Evolutionary conservation across 2,888 invertebrate genomes (phyloP).

Genomic region (Lepidochrysops patricia): DNA sequence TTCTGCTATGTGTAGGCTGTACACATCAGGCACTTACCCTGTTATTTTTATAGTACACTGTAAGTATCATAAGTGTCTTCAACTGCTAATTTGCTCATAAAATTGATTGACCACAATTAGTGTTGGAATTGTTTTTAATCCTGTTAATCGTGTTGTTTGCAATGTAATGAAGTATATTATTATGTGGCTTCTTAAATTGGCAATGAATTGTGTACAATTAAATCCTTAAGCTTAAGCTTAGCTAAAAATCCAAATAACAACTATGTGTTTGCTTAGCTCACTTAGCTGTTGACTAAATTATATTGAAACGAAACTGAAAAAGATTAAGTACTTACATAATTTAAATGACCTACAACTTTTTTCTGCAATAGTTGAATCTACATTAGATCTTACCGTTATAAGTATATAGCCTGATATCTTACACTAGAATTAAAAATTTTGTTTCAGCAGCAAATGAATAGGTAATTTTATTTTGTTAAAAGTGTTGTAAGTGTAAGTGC

Average conservation of each 20-base stretch:
- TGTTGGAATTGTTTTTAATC: slow-evolving; percentile 20
- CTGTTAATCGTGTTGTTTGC: slow-evolving; percentile 1
- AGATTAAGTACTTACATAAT: too few relatives aligned
- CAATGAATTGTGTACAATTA: background rate
- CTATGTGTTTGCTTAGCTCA: too few relatives aligned
- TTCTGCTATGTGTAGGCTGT: slow-evolving; percentile 25
- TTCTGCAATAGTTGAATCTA: too few relatives aligned
- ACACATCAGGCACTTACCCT: slow-evolving; percentile 24
- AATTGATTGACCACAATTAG: slow-evolving; percentile 27
- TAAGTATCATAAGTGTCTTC: slow-evolving; percentile 23
- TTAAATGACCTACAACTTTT: too few relatives aligned
- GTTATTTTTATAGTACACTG: slow-evolving; percentile 28
- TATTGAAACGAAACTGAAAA: too few relatives aligned
- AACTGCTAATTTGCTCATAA: slow-evolving; percentile 23
- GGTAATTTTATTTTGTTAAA: too few relatives aligned
- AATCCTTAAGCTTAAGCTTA: background rate
- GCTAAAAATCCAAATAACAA: background rate
- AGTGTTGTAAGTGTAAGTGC: too few relatives aligned
- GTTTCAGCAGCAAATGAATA: too few relatives aligned
- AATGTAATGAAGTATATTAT: background rate
- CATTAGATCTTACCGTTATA: too few relatives aligned
- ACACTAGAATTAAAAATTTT: too few relatives aligned
- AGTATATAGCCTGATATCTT: too few relatives aligned
- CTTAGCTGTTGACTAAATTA: too few relatives aligned
- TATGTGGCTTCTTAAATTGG: background rate